A percentile compares a stretch with the other conserved stretches of the same genome.
phyloP scores from a whole-genome alignment of 2,797 vertebrate genomes.

The Bradypus variegatus region DNA sequence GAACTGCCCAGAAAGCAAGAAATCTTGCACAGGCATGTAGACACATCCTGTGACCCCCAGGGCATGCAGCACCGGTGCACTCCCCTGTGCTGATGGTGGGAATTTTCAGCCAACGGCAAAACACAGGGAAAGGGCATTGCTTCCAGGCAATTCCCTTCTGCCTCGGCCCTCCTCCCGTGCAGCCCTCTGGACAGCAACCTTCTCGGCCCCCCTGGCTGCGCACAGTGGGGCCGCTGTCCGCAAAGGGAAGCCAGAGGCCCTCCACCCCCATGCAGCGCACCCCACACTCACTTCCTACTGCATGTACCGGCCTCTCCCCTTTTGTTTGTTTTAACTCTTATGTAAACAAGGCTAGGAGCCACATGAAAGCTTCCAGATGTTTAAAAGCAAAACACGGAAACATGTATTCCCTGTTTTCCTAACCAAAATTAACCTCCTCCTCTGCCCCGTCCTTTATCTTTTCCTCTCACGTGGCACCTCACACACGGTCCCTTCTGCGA shows the following conservation, averaged over 20 bases:
- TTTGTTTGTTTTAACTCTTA: neutral
- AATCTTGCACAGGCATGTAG: neutral
- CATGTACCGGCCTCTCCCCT: neutral
- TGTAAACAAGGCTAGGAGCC: neutral
- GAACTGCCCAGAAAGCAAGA: neutral
- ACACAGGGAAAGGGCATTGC: neutral
- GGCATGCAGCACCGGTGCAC: fast-evolving
- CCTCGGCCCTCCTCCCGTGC: too few relatives aligned
- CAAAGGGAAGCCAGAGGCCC: neutral
- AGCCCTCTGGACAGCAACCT: neutral
- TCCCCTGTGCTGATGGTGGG: neutral
- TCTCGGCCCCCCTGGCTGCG: fast-evolving
- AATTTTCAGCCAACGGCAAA: neutral
- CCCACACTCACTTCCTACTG: neutral
- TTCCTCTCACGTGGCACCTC: neutral
- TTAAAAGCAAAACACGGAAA: neutral
- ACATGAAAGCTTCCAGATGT: neutral
- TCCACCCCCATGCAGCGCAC: fast-evolving
- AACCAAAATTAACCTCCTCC: neutral
- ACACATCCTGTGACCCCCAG: neutral
- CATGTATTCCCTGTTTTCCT: neutral
- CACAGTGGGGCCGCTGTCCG: neutral
- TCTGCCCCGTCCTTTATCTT: neutral
- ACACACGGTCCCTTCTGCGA: fast-evolving
- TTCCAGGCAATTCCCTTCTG: neutral